Conservation (phyloP, 53 echinoderm and acorn worm genomes). For the Luidia sarsii region DNA sequence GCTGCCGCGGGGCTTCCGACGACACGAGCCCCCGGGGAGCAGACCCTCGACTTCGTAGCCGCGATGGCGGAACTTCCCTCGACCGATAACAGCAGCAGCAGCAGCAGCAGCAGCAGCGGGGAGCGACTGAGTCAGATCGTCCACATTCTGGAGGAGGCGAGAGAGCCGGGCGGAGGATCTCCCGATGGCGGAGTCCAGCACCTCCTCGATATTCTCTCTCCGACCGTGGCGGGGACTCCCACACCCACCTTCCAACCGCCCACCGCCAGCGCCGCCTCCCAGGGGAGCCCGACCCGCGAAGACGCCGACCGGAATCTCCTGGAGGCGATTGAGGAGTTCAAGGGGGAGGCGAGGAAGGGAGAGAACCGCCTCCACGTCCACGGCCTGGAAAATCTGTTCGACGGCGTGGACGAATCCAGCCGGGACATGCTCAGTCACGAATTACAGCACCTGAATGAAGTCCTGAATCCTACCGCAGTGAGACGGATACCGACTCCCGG, state of each 20-base stretch:
- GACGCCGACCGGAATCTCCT: neutral
- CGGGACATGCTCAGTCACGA: constrained; percentile 21
- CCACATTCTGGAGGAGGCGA: no score
- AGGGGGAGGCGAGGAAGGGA: neutral
- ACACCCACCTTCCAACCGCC: neutral
- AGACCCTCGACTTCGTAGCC: no score
- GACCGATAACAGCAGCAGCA: no score
- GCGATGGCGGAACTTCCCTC: no score
- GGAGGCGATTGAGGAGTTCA: constrained; percentile 4
- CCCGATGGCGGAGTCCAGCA: no score
- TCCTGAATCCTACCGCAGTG: constrained; percentile 11
- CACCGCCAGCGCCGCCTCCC: neutral
- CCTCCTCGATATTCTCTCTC: no score
- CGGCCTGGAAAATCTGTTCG: neutral
- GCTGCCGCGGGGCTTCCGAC: no score
- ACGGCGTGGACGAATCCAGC: neutral
- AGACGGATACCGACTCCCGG: neutral
- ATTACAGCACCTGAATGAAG: constrained; percentile 11
- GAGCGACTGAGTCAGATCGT: no score
- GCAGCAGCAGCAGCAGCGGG: no score
- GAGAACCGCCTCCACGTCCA: neutral
- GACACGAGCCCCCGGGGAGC: no score
- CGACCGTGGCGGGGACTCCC: neutral
- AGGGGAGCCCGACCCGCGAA: neutral
- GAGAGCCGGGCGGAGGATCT: no score